Conservation (phyloP, 2,888 invertebrate genomes). For the Epiblema foenella region DNA sequence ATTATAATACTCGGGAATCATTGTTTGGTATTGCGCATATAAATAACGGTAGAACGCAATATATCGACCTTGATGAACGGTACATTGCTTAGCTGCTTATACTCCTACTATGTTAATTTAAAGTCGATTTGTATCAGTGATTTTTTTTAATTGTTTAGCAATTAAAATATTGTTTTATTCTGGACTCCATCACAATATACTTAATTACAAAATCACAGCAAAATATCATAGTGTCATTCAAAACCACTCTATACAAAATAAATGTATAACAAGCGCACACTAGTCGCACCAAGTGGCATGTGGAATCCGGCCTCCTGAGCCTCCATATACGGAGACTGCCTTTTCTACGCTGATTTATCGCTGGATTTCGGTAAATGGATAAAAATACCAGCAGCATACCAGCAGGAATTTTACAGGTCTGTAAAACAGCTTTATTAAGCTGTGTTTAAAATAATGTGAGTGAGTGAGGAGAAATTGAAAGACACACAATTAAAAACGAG, state of each 20-base stretch:
- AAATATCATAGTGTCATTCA: background rate
- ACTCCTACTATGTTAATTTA: too few relatives aligned
- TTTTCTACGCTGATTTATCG: constrained; percentile 50
- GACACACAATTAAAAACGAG: constrained; percentile 26
- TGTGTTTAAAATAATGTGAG: background rate
- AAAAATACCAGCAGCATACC: constrained; percentile 9
- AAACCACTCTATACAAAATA: constrained; percentile 60
- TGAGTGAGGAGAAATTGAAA: background rate
- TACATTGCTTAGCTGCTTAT: too few relatives aligned
- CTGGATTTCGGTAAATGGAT: constrained; percentile 18
- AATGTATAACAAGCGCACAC: constrained; percentile 67
- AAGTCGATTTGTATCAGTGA: too few relatives aligned
- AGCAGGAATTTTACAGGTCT: background rate
- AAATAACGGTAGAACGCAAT: too few relatives aligned
- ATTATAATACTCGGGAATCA: too few relatives aligned
- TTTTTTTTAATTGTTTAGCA: too few relatives aligned
- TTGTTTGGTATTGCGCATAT: too few relatives aligned
- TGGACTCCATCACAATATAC: too few relatives aligned
- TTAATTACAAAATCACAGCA: background rate
- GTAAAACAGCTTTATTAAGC: constrained; percentile 17
- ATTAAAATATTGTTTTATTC: too few relatives aligned
- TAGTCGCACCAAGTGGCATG: constrained; percentile 60
- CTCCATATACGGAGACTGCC: constrained; percentile 58
- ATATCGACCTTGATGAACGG: too few relatives aligned
- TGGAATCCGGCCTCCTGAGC: constrained; percentile 65